Evolutionary conservation across 1,140 invertebrate species (phyloP).

Genomic region (Dinoponera quadriceps): DNA sequence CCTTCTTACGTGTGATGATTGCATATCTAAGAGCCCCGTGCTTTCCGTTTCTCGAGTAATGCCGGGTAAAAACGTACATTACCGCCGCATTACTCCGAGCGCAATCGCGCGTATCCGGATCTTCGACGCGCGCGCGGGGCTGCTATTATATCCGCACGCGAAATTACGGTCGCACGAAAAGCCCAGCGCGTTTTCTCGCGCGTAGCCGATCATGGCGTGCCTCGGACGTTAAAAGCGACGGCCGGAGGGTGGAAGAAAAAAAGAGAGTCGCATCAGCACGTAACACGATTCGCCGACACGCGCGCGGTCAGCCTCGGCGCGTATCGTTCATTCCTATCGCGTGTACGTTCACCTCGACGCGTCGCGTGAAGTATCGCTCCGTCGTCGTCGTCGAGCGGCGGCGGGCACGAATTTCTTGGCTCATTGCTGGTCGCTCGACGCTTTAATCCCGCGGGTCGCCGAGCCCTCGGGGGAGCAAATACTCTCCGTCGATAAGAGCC

Average conservation of each 20-base stretch:
- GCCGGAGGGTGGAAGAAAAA: conserved; percentile 7
- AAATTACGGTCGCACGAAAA: conserved; percentile 21
- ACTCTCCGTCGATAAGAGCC: conserved; percentile 70
- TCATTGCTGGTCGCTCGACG: conserved; percentile 69
- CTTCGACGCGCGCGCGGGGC: background rate
- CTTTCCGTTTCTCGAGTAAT: background rate
- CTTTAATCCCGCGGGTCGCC: conserved; percentile 68
- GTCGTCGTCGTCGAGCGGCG: background rate
- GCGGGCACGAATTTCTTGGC: conserved; percentile 63
- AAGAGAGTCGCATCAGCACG: conserved; percentile 44
- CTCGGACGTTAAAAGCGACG: conserved; percentile 20
- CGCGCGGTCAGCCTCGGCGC: conserved; percentile 29
- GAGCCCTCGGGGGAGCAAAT: conserved; percentile 52
- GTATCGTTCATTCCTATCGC: conserved; percentile 38
- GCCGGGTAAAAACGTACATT: background rate
- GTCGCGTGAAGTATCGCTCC: conserved; percentile 52
- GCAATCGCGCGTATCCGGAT: background rate
- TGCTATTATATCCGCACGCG: background rate
- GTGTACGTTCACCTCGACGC: conserved; percentile 37
- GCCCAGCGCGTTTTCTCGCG: conserved; percentile 8
- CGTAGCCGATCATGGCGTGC: conserved; percentile 15
- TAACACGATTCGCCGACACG: conserved; percentile 48
- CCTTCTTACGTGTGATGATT: too few relatives aligned
- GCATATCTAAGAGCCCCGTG: too few relatives aligned
- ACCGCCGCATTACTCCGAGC: background rate